These are phyloP conservation scores for Alviniconcha marisindica DNA, from an alignment of 1,140 invertebrate species.

Conservation along the genomic window DNA sequence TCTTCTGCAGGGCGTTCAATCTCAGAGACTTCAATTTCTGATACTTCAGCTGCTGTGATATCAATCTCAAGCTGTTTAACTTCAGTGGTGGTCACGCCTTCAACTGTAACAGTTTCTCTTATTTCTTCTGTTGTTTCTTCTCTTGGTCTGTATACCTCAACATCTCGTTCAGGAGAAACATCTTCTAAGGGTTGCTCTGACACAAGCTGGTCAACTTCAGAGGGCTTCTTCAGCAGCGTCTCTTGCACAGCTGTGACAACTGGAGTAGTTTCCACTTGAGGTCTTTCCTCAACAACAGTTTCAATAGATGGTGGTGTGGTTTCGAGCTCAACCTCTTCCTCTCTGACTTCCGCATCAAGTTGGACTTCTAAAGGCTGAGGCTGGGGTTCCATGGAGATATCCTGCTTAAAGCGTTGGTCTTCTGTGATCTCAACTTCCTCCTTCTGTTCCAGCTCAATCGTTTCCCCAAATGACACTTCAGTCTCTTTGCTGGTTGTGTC, in stretches of 20 bases:
- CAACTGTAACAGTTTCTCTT: constrained; percentile 49
- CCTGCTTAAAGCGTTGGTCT: constrained; percentile 42
- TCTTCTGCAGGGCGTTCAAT: constrained; percentile 43
- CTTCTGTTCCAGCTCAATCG: constrained; percentile 41
- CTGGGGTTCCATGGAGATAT: constrained; percentile 24
- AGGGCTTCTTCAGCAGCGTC: constrained; percentile 10
- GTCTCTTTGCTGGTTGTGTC: constrained; percentile 19
- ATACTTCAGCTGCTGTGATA: constrained; percentile 31
- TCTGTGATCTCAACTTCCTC: constrained; percentile 33
- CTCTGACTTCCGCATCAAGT: constrained; percentile 26
- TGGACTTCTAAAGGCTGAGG: constrained; percentile 35
- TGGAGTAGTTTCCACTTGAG: constrained; percentile 30
- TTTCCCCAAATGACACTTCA: constrained; percentile 37
- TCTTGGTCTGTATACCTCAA: constrained; percentile 43
- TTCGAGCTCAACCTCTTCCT: constrained; percentile 34
- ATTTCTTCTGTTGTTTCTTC: constrained; percentile 51
- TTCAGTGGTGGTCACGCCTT: constrained; percentile 28
- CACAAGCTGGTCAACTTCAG: constrained; percentile 44
- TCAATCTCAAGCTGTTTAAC: constrained; percentile 29
- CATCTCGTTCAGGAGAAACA: constrained; percentile 19
- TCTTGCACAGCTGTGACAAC: constrained; percentile 21
- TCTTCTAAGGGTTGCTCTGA: constrained; percentile 41
- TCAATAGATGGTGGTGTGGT: constrained; percentile 34
- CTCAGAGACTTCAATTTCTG: constrained; percentile 41
- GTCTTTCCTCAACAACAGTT: constrained; percentile 24